Percentiles rank a stretch among this genome's conserved stretches.
Evolutionary conservation across 2,888 invertebrate genomes (phyloP).

Genomic region (Leucoptera coffeella): DNA sequence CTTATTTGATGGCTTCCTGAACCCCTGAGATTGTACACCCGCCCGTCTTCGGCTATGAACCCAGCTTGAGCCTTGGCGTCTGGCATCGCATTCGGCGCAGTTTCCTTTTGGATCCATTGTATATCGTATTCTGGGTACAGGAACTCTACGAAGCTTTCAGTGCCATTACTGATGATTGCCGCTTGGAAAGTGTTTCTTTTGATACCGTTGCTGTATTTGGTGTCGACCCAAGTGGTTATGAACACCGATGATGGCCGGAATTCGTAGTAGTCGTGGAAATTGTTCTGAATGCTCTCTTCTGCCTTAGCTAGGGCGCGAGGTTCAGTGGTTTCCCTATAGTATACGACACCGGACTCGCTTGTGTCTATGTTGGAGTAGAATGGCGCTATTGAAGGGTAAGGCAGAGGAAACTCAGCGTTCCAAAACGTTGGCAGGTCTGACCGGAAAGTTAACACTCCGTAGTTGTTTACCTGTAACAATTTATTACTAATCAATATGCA

Average conservation of each 20-base stretch:
- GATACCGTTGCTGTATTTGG: slow-evolving; percentile 68
- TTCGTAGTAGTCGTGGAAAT: slow-evolving; percentile 63
- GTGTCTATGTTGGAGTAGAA: slow-evolving; percentile 91
- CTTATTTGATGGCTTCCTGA: slow-evolving; percentile 88
- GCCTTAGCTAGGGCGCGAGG: slow-evolving; percentile 59
- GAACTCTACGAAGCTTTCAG: slow-evolving; percentile 77
- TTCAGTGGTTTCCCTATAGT: slow-evolving; percentile 63
- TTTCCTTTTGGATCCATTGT: slow-evolving; percentile 85
- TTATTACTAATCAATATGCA: slow-evolving; percentile 7
- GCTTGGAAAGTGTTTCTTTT: slow-evolving; percentile 84
- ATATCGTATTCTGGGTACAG: slow-evolving; percentile 84
- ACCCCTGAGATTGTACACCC: slow-evolving; percentile 68
- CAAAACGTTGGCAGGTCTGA: slow-evolving; percentile 82
- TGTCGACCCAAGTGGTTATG: slow-evolving; percentile 86
- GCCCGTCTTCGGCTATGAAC: slow-evolving; percentile 78
- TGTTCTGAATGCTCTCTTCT: slow-evolving; percentile 62
- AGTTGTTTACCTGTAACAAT: slow-evolving; percentile 84
- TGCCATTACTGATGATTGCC: slow-evolving; percentile 61
- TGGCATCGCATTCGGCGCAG: slow-evolving; percentile 67
- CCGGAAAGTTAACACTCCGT: slow-evolving; percentile 84
- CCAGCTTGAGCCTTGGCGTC: slow-evolving; percentile 93
- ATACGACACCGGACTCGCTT: slow-evolving; percentile 63
- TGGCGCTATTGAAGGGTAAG: slow-evolving; percentile 83
- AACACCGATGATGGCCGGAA: slow-evolving; percentile 77
- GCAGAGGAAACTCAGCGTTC: slow-evolving; percentile 84